Percentiles rank a stretch among this genome's conserved stretches.
phyloP scores from a whole-genome alignment of 2,113 vertebrate species.

The Bufo bufo region DNA sequence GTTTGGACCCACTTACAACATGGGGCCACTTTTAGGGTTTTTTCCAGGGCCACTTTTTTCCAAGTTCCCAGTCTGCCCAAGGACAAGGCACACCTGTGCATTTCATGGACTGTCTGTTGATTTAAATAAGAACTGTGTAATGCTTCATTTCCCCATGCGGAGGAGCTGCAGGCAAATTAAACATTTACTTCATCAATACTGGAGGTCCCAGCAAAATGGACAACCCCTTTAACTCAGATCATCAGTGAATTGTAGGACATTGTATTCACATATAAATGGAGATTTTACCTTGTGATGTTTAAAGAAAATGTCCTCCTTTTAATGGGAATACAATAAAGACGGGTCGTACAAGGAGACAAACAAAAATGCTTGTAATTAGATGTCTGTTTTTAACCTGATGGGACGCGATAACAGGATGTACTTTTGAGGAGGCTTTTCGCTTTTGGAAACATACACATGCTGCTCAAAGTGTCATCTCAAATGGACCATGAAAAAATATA shows the following conservation, averaged over 20 bases:
- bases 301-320: neutral
- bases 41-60: too few relatives aligned
- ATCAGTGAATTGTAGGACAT: neutral
- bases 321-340: neutral
- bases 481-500: conserved; percentile 4
- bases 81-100: too few relatives aligned
- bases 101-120: too few relatives aligned
- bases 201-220: neutral
- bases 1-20: too few relatives aligned
- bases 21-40: too few relatives aligned
- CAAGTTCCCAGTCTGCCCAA: too few relatives aligned
- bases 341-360: conserved; percentile 9
- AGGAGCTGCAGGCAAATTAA: neutral
- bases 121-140: neutral
- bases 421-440: neutral
- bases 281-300: neutral
- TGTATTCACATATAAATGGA: neutral
- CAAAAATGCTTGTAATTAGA: conserved; percentile 10
- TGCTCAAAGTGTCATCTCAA: conserved; percentile 16
- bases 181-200: neutral
- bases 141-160: neutral
- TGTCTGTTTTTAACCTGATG: conserved; percentile 5
- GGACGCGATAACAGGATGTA: neutral
- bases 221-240: neutral
- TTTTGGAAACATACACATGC: neutral